phyloP scores from a whole-genome alignment of 2,113 vertebrate genomes.

The Nibea coibor region DNA sequence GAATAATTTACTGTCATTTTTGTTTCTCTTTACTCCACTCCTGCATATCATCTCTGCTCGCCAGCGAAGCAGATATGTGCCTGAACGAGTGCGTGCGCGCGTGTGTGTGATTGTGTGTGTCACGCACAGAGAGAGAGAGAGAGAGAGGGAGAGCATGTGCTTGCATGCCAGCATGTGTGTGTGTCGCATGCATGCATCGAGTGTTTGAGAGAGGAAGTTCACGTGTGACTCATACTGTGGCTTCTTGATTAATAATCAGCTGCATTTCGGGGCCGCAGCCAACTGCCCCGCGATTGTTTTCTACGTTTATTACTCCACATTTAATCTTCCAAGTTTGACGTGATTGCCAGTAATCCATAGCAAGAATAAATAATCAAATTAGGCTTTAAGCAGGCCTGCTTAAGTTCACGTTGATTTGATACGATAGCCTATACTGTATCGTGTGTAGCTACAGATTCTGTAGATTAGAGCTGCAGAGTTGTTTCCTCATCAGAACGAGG shows the following conservation, averaged over 20 bases:
- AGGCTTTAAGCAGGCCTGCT: constrained; percentile 36
- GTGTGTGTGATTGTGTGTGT: background rate
- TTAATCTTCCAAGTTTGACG: constrained; percentile 46
- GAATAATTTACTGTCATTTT: constrained; percentile 30
- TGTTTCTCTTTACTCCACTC: constrained; percentile 18
- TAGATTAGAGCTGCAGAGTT: constrained; percentile 17
- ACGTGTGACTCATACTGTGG: constrained; percentile 31
- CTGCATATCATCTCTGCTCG: constrained; percentile 43
- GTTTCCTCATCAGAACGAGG: constrained; percentile 10
- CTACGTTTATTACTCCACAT: constrained; percentile 36
- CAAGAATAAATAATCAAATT: constrained; percentile 53
- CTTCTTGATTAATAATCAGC: constrained; percentile 45
- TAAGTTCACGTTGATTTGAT: constrained; percentile 42
- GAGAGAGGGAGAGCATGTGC: constrained; percentile 22
- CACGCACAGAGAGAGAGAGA: background rate
- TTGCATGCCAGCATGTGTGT: constrained; percentile 57
- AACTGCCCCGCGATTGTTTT: constrained; percentile 46
- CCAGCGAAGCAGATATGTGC: constrained; percentile 36
- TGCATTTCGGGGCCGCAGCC: constrained; percentile 43
- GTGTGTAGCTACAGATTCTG: constrained; percentile 16
- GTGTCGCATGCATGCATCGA: constrained; percentile 37
- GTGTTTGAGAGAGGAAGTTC: constrained; percentile 1
- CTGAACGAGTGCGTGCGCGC: constrained; percentile 14
- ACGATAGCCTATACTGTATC: constrained; percentile 1
- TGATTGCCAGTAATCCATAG: constrained; percentile 35